Evolutionary conservation across 64 coral and sea anemone species (phyloP).

Genomic region (Actinia equina): DNA sequence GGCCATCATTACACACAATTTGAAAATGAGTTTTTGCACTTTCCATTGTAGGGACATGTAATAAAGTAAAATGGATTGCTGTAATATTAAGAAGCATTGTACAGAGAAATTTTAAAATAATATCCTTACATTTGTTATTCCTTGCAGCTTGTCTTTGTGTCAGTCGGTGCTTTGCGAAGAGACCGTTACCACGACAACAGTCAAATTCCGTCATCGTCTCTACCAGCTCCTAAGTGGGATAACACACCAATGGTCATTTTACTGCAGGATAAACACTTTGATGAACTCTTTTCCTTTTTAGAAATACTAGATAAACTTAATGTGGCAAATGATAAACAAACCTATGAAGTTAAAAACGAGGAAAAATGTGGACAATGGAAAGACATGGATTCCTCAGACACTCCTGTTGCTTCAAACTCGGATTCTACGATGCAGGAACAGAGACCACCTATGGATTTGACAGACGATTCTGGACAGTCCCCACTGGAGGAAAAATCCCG

Average conservation of each 20-base stretch:
- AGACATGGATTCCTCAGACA: not conserved
- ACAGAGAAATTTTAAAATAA: not conserved
- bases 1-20: too few relatives aligned
- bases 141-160: slow-evolving; percentile 94
- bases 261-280: slow-evolving; percentile 76
- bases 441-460: not conserved
- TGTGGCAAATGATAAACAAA: slow-evolving; percentile 19
- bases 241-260: slow-evolving; percentile 85
- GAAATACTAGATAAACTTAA: slow-evolving; percentile 78
- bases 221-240: slow-evolving; percentile 76
- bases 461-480: not conserved
- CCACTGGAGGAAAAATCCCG: slow-evolving; percentile 2
- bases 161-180: slow-evolving; percentile 80
- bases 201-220: slow-evolving; percentile 71
- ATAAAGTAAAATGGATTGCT: too few relatives aligned
- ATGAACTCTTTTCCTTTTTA: slow-evolving; percentile 80
- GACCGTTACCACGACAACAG: slow-evolving; percentile 68
- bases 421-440: not conserved
- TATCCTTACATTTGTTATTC: not conserved
- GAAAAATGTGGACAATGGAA: not conserved
- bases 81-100: too few relatives aligned
- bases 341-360: slow-evolving; percentile 9
- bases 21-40: too few relatives aligned
- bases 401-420: not conserved
- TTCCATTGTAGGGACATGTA: too few relatives aligned